These are phyloP conservation scores for Halcyon leucocephala DNA, from an alignment of 2,797 vertebrate genomes.

Conservation along the genomic window DNA sequence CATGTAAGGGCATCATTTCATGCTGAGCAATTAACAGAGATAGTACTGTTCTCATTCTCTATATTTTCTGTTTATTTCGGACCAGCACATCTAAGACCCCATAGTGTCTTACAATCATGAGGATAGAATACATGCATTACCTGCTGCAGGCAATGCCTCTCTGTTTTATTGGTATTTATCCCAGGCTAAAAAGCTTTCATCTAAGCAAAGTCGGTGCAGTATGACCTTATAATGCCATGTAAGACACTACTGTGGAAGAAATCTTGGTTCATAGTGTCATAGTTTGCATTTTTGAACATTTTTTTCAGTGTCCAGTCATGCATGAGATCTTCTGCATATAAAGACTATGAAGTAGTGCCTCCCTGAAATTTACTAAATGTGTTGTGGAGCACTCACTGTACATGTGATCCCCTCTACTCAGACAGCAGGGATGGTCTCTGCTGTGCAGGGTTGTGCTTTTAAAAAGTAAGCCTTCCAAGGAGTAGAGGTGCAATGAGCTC, in stretches of 20 bases:
- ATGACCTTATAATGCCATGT: no score
- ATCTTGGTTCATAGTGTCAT: neutral
- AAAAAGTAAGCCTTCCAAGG: neutral
- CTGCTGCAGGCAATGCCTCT: neutral
- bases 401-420: neutral
- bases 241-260: neutral
- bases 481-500: neutral
- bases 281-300: neutral
- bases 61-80: constrained; percentile 13
- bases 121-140: neutral
- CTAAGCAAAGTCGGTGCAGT: neutral
- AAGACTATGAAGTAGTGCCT: neutral
- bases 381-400: fast-evolving
- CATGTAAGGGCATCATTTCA: neutral
- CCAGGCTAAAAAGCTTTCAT: neutral
- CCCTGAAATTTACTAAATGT: fast-evolving
- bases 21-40: neutral
- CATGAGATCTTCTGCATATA: neutral
- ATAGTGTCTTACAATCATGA: neutral
- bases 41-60: neutral
- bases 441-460: neutral
- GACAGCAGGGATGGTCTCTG: neutral
- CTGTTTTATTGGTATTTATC: neutral
- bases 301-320: neutral
- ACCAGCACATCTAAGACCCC: neutral